Conservation (phyloP, 2,797 vertebrate species). For the Chaetophractus vellerosus region DNA sequence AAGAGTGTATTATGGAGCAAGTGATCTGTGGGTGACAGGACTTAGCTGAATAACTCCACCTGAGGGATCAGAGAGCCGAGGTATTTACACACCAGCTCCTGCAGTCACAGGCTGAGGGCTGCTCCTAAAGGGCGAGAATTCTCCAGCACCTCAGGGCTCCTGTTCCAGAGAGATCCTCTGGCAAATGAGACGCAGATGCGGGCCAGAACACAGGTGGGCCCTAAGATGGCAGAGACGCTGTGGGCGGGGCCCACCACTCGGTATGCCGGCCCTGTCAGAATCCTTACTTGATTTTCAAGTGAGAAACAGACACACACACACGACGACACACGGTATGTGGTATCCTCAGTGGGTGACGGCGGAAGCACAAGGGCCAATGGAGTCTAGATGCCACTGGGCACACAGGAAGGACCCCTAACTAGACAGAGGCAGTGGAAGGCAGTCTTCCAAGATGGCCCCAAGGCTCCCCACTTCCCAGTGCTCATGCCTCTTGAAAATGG, state of each 20-base stretch:
- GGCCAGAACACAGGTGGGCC: not conserved
- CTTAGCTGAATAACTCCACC: not conserved
- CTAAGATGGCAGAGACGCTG: not conserved
- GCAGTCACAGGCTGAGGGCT: not conserved
- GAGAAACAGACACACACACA: not conserved
- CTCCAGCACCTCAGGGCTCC: not conserved
- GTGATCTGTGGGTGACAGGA: not conserved
- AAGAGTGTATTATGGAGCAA: not conserved
- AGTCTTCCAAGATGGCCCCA: not conserved
- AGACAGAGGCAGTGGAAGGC: not conserved
- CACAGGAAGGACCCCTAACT: not conserved
- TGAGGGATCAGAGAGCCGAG: not conserved
- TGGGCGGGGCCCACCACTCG: not conserved
- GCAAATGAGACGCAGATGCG: not conserved
- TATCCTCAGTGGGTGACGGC: not conserved
- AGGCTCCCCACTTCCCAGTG: fast-evolving
- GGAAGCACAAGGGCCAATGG: not conserved
- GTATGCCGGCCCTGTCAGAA: not conserved
- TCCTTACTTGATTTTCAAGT: not conserved
- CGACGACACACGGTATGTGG: fast-evolving
- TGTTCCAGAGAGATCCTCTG: not conserved
- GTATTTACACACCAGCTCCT: too few species aligned
- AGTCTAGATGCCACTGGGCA: not conserved
- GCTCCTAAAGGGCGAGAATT: not conserved
- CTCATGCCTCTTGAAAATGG: not conserved